Conservation (phyloP, 1,140 invertebrate species). For the Scaptomyza pallida region DNA sequence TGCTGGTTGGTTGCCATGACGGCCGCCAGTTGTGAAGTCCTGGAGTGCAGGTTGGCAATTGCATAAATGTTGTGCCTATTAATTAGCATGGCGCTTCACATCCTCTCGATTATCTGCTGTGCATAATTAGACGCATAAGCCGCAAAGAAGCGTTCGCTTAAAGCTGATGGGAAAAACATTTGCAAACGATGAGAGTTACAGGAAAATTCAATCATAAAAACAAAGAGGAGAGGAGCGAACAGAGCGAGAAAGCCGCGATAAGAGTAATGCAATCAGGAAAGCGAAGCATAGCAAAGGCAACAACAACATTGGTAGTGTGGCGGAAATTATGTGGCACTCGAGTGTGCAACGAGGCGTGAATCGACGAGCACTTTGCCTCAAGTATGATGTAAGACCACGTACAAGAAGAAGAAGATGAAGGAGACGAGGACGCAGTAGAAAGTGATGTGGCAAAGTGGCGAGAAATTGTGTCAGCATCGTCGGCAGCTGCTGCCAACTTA, state of each 20-base stretch:
- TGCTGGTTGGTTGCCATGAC: conserved; percentile 68
- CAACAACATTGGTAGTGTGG: conserved; percentile 9
- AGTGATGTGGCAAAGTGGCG: conserved; percentile 34
- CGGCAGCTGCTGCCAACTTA: conserved; percentile 42
- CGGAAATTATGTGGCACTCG: conserved; percentile 70
- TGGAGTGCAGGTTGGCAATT: conserved; percentile 35
- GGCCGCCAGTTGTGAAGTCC: conserved; percentile 55
- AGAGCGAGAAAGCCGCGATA: conserved; percentile 24
- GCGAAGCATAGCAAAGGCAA: too few species aligned
- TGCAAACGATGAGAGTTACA: conserved; percentile 16
- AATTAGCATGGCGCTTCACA: conserved; percentile 66
- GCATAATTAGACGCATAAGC: conserved; percentile 48
- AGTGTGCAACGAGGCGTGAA: conserved; percentile 72
- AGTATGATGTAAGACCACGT: conserved; percentile 63
- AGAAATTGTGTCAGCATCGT: conserved; percentile 70
- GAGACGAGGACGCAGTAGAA: conserved; percentile 17
- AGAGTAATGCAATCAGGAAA: conserved; percentile 57
- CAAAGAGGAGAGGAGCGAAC: background rate
- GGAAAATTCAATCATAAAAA: conserved; percentile 60
- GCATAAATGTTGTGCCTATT: conserved; percentile 82
- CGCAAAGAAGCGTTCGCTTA: conserved; percentile 48
- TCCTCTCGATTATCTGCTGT: conserved; percentile 39
- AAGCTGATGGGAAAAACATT: conserved; percentile 55
- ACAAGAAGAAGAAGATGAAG: too few species aligned
- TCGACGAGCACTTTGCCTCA: conserved; percentile 30